A percentile compares a stretch with the other conserved stretches of the same genome.
phyloP scores from a whole-genome alignment of 2,797 vertebrate genomes.

The Anableps anableps region DNA sequence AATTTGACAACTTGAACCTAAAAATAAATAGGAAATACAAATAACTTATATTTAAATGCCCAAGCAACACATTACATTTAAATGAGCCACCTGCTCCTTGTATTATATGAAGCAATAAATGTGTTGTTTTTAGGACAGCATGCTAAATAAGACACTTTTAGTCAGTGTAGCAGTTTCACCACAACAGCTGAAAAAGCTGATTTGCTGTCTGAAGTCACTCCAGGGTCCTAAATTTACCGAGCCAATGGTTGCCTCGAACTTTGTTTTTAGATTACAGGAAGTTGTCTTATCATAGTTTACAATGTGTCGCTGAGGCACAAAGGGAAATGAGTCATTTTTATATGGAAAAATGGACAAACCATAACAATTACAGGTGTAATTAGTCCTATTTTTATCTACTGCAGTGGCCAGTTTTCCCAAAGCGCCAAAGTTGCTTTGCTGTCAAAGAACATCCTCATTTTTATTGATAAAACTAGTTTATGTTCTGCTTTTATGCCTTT shows the following conservation, averaged over 20 bases:
- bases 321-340: slow-evolving; percentile 24
- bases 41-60: not conserved
- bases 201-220: not conserved
- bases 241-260: not conserved
- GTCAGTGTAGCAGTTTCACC: not conserved
- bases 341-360: slow-evolving; percentile 8
- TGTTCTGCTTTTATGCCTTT: not conserved
- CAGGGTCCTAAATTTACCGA: not conserved
- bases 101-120: not conserved
- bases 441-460: not conserved
- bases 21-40: not conserved
- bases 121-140: not conserved
- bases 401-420: not conserved
- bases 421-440: not conserved
- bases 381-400: not conserved
- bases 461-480: not conserved
- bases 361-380: slow-evolving; percentile 14
- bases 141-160: not conserved
- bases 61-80: not conserved
- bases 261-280: slow-evolving; percentile 24
- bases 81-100: not conserved
- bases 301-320: slow-evolving; percentile 1
- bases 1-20: not conserved
- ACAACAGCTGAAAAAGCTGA: not conserved
- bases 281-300: slow-evolving; percentile 22